Evolutionary conservation across 2,113 vertebrate species (phyloP).

Genomic region (Rhinopomastus cyanomelas): DNA sequence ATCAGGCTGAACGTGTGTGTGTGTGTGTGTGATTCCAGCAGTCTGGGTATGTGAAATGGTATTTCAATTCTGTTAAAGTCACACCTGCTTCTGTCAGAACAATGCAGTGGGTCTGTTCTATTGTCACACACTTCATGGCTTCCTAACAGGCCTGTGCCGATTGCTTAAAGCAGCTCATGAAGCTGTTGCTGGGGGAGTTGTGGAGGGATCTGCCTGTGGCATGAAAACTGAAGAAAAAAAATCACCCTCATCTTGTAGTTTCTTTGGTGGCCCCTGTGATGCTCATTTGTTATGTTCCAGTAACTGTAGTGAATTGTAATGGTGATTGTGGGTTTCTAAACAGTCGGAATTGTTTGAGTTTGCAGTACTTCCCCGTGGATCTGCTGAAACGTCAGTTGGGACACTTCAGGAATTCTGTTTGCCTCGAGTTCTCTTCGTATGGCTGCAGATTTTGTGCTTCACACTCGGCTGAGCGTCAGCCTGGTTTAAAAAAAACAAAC

Average conservation of each 20-base stretch:
- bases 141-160: neutral
- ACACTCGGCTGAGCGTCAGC: rapidly evolving
- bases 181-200: neutral
- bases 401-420: neutral
- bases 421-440: neutral
- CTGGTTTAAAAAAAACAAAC: neutral
- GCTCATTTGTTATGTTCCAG: neutral
- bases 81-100: neutral
- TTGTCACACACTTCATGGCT: too few relatives aligned
- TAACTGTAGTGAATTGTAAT: neutral
- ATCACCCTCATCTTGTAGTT: neutral
- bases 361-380: neutral
- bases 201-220: rapidly evolving
- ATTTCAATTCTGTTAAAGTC: neutral
- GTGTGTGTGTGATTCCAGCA: neutral
- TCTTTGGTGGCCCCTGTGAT: neutral
- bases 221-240: neutral
- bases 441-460: neutral
- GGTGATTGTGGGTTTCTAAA: neutral
- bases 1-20: neutral
- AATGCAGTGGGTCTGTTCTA: neutral
- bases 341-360: neutral
- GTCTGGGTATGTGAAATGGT: neutral
- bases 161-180: neutral
- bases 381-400: neutral